These are phyloP conservation scores for Cuculus canorus DNA, from an alignment of 2,797 vertebrate genomes.

Conservation along the genomic window DNA sequence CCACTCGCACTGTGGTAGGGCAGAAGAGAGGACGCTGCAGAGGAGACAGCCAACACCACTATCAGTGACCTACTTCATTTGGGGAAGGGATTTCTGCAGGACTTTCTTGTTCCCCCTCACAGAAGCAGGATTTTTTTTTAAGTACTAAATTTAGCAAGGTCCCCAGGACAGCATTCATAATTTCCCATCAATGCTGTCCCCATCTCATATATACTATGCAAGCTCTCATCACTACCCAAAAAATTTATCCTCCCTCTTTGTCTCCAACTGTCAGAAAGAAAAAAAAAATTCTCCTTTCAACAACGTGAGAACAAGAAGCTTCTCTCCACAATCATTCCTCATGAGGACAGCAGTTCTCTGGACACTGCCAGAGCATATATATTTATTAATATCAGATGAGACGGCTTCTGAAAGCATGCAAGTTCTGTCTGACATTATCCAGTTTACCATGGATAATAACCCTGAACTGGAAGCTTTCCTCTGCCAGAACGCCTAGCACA, in stretches of 20 bases:
- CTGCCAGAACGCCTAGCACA: constrained; percentile 30
- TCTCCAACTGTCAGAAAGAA: background rate
- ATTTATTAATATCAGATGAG: constrained; percentile 27
- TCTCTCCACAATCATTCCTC: background rate
- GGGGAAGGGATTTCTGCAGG: background rate
- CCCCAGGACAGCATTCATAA: background rate
- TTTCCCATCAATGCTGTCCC: background rate
- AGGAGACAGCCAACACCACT: background rate
- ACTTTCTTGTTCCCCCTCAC: background rate
- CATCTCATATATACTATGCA: background rate
- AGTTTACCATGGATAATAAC: constrained; percentile 55
- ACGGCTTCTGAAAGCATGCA: constrained; percentile 42
- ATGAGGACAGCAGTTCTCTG: background rate
- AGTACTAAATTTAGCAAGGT: constrained; percentile 29
- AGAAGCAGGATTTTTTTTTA: background rate
- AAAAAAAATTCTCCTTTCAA: constrained; percentile 1
- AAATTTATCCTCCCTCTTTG: background rate
- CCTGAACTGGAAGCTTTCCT: constrained; percentile 38
- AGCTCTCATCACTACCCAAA: background rate
- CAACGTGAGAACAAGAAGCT: background rate
- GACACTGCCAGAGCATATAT: constrained; percentile 3
- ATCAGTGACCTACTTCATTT: constrained; percentile 8
- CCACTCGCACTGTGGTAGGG: background rate
- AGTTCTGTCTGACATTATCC: constrained; percentile 13
- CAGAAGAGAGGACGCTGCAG: background rate